Base-by-base conservation (phyloP, 2,113 vertebrate genomes). In the Malurus elegans region DNA sequence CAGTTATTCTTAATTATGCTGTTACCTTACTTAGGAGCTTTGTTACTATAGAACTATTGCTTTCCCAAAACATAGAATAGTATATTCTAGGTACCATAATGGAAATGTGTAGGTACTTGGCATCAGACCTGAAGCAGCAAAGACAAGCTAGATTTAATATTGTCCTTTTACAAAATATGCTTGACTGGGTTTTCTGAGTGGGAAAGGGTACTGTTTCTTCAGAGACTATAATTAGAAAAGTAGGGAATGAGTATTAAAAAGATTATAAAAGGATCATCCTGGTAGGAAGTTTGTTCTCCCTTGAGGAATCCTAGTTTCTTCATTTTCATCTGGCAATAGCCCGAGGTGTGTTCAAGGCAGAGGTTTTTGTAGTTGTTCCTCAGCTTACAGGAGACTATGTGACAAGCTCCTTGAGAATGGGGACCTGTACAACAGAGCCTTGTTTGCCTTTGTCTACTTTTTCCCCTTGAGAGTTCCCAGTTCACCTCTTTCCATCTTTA, bases 1-100 rank as follows among this genome's bases (percentile, higher is more conserved):
- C 64, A 74, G 36, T 71, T 91, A 93, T 45, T 92, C n/a, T 86
- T 93, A 94, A n/a, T 91, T 81, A 80, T 74, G 53, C 56, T 50
- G 15, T 74, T 94, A 53, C 73, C 36, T 34, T 80, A 65, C 50
- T 70, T 95, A 92, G 70, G 32, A 93, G 48, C 88, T 95, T 93
- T 89, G 56, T 93, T 94, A 61, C 69, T 76, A 29, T 79, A 95
- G 61, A 95, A 61, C 69, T 86, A 45, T 70, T 92, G 67, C 88
- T 94, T 94, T 94, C 61, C 89, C 75, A 79, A 83, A 81, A 70
- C 9, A 34, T 91, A 95, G 76, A 92, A 28, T 88, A 94, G 67
- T 76, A 67, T 64, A 38, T 66, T 76, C 72, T 76, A 51, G 61
- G 36, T 96, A 79, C 71, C 72, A 4, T 88, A 69, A 86, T 65